phyloP scores from a whole-genome alignment of 2,888 invertebrate species.

The Mycalesis mineus region DNA sequence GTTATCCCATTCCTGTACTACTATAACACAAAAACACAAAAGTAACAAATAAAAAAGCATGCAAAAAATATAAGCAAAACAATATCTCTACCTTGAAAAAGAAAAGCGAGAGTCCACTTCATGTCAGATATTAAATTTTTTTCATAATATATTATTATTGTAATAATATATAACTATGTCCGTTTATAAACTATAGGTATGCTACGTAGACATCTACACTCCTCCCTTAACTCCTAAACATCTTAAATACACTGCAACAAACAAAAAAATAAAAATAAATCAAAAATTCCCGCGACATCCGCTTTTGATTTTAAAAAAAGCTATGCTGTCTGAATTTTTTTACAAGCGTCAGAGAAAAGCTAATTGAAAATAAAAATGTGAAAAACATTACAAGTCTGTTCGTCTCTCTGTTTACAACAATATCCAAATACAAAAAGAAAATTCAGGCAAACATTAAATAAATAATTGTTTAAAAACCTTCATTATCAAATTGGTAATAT shows the following conservation, averaged over 20 bases:
- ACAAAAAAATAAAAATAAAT: conserved; percentile 52
- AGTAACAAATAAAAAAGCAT: conserved; percentile 37
- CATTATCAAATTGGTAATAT: no score
- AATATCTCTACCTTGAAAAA: conserved; percentile 61
- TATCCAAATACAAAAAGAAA: no score
- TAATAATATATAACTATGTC: conserved; percentile 77
- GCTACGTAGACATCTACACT: conserved; percentile 77
- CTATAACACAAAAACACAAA: not conserved
- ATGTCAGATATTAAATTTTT: conserved; percentile 45
- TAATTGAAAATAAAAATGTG: no score
- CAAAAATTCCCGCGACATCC: conserved; percentile 50
- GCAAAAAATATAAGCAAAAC: conserved; percentile 43
- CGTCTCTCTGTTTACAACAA: no score
- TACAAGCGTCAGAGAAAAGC: no score
- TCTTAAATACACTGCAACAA: conserved; percentile 78
- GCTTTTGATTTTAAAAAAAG: no score
- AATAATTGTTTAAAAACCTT: no score
- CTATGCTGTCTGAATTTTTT: no score
- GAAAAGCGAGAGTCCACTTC: conserved; percentile 67
- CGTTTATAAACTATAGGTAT: conserved; percentile 75
- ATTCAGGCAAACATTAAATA: no score
- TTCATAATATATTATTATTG: conserved; percentile 76
- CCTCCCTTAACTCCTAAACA: conserved; percentile 68
- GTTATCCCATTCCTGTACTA: not conserved
- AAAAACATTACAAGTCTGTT: no score